Percentiles rank a stretch among this genome's conserved stretches.
Conservation (phyloP, 2,888 invertebrate genomes). For the Carpatolechia fugitivella region DNA sequence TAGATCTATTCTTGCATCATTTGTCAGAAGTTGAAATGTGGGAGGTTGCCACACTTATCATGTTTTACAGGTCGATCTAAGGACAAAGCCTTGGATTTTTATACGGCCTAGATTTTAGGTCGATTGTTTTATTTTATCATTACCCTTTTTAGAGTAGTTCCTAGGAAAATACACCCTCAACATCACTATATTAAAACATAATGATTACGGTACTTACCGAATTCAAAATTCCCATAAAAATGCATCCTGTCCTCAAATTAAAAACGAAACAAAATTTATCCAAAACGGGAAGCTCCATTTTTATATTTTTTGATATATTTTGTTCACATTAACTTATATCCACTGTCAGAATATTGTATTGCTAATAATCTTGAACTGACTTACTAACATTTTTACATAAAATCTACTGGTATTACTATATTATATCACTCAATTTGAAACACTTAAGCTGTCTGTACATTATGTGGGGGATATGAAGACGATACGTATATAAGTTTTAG, state of each 20-base stretch:
- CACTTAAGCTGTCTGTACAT: not conserved
- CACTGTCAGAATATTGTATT: not conserved
- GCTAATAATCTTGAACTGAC: not conserved
- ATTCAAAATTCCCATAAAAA: conserved; percentile 61
- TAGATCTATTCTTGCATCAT: no score
- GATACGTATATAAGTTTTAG: conserved; percentile 19
- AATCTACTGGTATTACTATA: not conserved
- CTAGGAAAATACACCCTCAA: no score
- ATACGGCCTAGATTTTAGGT: no score
- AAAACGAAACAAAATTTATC: conserved; percentile 70
- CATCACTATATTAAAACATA: no score
- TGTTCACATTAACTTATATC: not conserved
- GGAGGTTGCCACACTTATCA: no score
- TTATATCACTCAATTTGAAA: not conserved
- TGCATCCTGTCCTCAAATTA: conserved; percentile 61
- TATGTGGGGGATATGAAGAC: not conserved
- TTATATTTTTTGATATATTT: not conserved
- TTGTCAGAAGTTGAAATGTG: no score
- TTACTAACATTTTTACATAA: not conserved
- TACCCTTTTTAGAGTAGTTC: no score
- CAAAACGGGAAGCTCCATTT: conserved; percentile 69
- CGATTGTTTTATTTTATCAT: no score
- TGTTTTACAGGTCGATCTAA: no score
- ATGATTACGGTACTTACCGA: conserved; percentile 46
- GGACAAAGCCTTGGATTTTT: no score